These are phyloP conservation scores for Ischnus inquisitorius DNA, from an alignment of 2,888 invertebrate genomes.

Conservation along the genomic window DNA sequence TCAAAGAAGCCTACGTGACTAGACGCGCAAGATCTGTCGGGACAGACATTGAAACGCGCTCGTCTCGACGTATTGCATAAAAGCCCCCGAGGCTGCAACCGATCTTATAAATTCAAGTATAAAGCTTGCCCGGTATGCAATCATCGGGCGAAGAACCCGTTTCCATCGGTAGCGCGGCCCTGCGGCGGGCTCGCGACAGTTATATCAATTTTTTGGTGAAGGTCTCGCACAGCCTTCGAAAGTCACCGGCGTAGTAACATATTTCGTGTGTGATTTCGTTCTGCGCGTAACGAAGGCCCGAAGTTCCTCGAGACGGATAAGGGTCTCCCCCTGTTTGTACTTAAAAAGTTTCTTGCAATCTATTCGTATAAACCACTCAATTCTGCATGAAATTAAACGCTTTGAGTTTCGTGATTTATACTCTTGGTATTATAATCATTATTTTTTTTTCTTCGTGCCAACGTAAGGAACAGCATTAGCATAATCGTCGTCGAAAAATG, in stretches of 20 bases:
- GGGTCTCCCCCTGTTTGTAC: neutral
- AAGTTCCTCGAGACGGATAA: neutral
- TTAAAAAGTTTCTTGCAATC: neutral
- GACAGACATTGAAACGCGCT: slow-evolving; percentile 1
- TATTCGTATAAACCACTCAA: no score
- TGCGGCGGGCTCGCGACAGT: neutral
- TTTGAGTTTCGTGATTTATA: no score
- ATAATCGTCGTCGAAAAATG: no score
- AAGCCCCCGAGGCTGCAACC: neutral
- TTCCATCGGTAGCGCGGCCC: neutral
- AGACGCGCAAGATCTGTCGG: neutral
- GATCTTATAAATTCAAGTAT: slow-evolving; percentile 3
- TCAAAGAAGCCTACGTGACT: neutral
- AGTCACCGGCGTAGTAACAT: neutral
- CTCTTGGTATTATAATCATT: no score
- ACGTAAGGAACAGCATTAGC: no score
- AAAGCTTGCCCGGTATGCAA: neutral
- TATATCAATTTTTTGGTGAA: slow-evolving; percentile 39
- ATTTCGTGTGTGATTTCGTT: neutral
- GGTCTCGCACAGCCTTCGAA: slow-evolving; percentile 4
- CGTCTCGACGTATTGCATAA: neutral
- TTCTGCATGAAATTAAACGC: no score
- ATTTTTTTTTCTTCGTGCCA: no score
- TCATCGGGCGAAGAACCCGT: neutral
- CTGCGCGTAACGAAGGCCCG: neutral